Conservation (phyloP, 2,113 vertebrate genomes). For the Peucedramus taeniatus region DNA sequence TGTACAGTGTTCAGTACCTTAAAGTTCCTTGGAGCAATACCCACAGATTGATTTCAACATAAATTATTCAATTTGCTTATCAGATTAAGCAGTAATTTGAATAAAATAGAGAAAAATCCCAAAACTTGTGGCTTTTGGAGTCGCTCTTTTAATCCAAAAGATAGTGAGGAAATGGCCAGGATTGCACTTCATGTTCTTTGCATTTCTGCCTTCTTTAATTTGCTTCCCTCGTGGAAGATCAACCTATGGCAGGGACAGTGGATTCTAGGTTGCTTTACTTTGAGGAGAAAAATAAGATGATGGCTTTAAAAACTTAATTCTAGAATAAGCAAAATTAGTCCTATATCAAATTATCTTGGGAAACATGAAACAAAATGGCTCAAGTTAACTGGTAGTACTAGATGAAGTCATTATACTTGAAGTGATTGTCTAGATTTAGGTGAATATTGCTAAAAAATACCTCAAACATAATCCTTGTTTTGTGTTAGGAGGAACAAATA, state of each 20-base stretch:
- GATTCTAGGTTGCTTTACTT: neutral
- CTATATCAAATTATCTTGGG: neutral
- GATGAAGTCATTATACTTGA: neutral
- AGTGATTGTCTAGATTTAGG: neutral
- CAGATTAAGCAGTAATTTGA: neutral
- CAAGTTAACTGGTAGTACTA: neutral
- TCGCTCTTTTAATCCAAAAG: neutral
- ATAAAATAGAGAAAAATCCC: neutral
- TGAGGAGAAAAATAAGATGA: neutral
- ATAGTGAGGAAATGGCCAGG: neutral
- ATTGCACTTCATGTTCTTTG: neutral
- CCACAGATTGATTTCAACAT: neutral
- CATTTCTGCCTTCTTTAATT: neutral
- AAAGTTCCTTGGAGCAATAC: neutral
- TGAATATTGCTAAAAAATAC: neutral
- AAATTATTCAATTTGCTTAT: neutral
- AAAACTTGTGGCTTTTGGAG: neutral
- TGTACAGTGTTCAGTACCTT: neutral
- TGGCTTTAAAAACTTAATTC: neutral
- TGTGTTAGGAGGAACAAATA: neutral
- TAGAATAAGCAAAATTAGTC: neutral
- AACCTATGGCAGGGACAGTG: neutral
- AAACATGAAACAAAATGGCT: neutral
- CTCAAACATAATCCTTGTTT: neutral
- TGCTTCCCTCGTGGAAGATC: neutral